Percentiles rank a stretch among this genome's conserved stretches.
Evolutionary conservation across 2,113 vertebrate species (phyloP).

Genomic region (Crotalus viridis): DNA sequence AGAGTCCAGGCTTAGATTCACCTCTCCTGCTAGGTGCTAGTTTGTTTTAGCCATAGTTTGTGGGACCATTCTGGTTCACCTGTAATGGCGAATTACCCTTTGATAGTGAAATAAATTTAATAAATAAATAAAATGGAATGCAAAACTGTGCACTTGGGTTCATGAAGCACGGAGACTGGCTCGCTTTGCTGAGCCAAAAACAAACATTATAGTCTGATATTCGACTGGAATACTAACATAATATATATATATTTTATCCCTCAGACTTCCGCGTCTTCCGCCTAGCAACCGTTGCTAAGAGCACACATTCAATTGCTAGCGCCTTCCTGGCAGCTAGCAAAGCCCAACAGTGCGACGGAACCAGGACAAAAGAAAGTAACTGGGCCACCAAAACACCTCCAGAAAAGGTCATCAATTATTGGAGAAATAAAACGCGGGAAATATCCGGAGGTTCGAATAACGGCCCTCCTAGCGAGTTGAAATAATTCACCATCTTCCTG

Average conservation of each 20-base stretch:
- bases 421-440: not conserved
- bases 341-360: not conserved
- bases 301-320: not conserved
- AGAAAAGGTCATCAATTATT: not conserved
- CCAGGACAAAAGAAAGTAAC: not conserved
- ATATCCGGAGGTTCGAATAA: not conserved
- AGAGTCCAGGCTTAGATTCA: not conserved
- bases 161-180: not conserved
- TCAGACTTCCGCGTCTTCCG: not conserved
- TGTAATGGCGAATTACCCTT: not conserved
- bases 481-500: not conserved
- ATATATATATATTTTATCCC: not conserved
- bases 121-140: not conserved
- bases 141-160: not conserved
- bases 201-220: not conserved
- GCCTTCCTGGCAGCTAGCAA: not conserved
- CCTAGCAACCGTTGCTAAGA: not conserved
- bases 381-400: not conserved
- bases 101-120: not conserved
- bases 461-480: too few relatives aligned
- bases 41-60: not conserved
- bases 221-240: not conserved
- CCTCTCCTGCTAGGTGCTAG: not conserved
- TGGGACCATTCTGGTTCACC: not conserved
- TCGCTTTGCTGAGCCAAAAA: not conserved